Percentiles rank a stretch among this genome's conserved stretches.
phyloP scores from a whole-genome alignment of 2,888 invertebrate genomes.

The Ophion costatus region DNA sequence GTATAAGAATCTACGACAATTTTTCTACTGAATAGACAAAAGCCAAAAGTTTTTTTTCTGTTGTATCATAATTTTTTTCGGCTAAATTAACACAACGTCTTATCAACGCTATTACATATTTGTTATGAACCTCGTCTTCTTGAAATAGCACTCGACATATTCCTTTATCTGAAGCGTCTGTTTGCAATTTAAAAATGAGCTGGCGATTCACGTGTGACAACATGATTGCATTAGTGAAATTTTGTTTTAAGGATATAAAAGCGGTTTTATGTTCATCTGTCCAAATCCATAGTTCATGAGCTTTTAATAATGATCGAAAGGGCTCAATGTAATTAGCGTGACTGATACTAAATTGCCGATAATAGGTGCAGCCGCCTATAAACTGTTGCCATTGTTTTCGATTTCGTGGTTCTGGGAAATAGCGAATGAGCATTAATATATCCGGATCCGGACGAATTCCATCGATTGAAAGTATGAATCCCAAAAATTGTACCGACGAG shows the following conservation, averaged over 20 bases:
- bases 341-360: no score
- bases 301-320: constrained; percentile 54
- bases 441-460: constrained; percentile 44
- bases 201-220: constrained; percentile 44
- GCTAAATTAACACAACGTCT: constrained; percentile 40
- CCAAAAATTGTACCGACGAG: constrained; percentile 41
- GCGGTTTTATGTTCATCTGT: constrained; percentile 42
- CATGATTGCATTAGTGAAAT: constrained; percentile 51
- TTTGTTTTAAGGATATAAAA: constrained; percentile 55
- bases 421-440: constrained; percentile 65
- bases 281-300: constrained; percentile 57
- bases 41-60: constrained; percentile 54
- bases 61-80: constrained; percentile 54
- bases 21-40: constrained; percentile 47
- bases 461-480: constrained; percentile 42
- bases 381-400: constrained; percentile 66
- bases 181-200: neutral
- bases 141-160: constrained; percentile 21
- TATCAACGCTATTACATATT: constrained; percentile 12
- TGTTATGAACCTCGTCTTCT: constrained; percentile 27
- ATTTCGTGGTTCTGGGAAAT: constrained; percentile 68
- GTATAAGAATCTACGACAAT: constrained; percentile 24
- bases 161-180: no score
- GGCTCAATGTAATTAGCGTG: no score
- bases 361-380: no score